phyloP scores from a whole-genome alignment of 2,888 invertebrate genomes.

The Zele albiditarsus region DNA sequence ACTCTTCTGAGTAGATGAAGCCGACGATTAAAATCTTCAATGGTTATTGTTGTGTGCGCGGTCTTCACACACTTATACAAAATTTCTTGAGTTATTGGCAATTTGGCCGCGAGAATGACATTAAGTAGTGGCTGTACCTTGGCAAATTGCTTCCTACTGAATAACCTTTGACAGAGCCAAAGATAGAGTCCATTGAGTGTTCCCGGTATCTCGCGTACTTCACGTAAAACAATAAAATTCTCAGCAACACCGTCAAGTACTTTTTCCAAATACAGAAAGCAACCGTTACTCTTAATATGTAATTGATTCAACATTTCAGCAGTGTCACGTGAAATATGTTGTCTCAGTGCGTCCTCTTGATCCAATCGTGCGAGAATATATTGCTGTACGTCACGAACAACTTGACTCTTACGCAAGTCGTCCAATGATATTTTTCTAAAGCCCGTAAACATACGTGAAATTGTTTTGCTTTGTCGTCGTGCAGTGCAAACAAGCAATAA shows the following conservation, averaged over 20 bases:
- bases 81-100: constrained; percentile 87
- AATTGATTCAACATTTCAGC: constrained; percentile 96
- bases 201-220: constrained; percentile 94
- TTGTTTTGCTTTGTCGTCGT: constrained; percentile 87
- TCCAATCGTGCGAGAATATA: constrained; percentile 94
- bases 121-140: constrained; percentile 89
- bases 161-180: constrained; percentile 94
- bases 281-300: constrained; percentile 96
- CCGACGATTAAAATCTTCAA: constrained; percentile 87
- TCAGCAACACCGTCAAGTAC: constrained; percentile 94
- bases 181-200: constrained; percentile 95
- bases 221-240: constrained; percentile 91
- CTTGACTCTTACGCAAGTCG: constrained; percentile 90
- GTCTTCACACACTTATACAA: constrained; percentile 88
- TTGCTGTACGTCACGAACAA: constrained; percentile 95
- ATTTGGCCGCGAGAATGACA: constrained; percentile 89
- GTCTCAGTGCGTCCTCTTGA: constrained; percentile 89
- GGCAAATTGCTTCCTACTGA: constrained; percentile 90
- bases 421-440: constrained; percentile 95
- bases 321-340: constrained; percentile 91
- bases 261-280: constrained; percentile 89
- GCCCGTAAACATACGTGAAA: constrained; percentile 84
- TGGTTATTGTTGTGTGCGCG: constrained; percentile 84
- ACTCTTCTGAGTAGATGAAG: constrained; percentile 83
- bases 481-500: constrained; percentile 91